Percentiles rank a stretch among this genome's conserved stretches.
phyloP scores from a whole-genome alignment of 2,797 vertebrate genomes.

The Phalloptychus januarius region DNA sequence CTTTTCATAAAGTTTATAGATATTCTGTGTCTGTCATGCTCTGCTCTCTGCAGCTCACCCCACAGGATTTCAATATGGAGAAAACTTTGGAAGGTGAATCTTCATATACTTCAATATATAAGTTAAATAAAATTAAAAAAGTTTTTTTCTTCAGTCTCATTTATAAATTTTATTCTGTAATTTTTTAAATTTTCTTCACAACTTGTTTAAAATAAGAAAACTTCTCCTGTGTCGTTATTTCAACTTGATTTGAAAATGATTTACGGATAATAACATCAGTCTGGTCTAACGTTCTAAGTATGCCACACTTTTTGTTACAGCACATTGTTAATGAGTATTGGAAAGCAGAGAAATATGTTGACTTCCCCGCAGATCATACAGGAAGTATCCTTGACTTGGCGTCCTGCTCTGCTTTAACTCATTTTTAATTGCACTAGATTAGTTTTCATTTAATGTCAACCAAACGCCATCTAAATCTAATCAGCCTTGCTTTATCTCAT shows the following conservation, averaged over 20 bases:
- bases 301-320: neutral
- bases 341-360: neutral
- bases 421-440: neutral
- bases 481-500: neutral
- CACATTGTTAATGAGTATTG: neutral
- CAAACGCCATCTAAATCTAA: neutral
- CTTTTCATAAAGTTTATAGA: neutral
- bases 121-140: neutral
- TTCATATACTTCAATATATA: neutral
- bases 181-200: neutral
- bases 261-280: neutral
- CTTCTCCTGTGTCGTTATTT: neutral
- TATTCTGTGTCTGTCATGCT: neutral
- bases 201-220: neutral
- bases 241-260: neutral
- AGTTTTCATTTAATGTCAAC: slow-evolving; percentile 5
- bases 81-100: neutral
- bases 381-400: neutral
- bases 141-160: neutral
- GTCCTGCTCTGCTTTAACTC: slow-evolving; percentile 7
- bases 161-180: neutral
- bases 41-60: neutral
- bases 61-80: neutral
- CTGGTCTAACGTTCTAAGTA: neutral
- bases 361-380: neutral